phyloP scores from a whole-genome alignment of 1,140 invertebrate genomes.

The Drosophila kanapiae region DNA sequence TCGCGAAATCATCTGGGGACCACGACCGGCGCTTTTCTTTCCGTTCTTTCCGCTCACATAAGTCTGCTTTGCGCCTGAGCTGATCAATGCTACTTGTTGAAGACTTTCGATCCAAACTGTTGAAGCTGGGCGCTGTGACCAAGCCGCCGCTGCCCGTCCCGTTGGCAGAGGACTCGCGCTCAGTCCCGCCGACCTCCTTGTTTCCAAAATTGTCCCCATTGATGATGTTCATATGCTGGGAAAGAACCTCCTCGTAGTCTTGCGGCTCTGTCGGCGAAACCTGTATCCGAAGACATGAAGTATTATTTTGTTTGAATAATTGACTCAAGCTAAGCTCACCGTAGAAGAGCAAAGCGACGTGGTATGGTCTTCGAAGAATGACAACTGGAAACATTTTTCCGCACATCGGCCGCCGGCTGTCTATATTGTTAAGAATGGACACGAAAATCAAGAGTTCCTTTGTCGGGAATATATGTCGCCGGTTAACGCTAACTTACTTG shows the following conservation, averaged over 20 bases:
- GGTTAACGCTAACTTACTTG: slow-evolving; percentile 86
- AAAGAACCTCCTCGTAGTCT: slow-evolving; percentile 97
- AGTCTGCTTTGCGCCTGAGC: slow-evolving; percentile 89
- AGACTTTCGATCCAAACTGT: slow-evolving; percentile 90
- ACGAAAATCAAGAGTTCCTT: slow-evolving; percentile 25
- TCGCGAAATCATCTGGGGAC: slow-evolving; percentile 93
- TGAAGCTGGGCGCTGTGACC: slow-evolving; percentile 85
- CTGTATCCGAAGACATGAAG: slow-evolving; percentile 60
- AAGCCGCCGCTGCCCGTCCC: slow-evolving; percentile 82
- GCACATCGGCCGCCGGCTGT: slow-evolving; percentile 92
- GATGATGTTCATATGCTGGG: slow-evolving; percentile 90
- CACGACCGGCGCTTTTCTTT: slow-evolving; percentile 90
- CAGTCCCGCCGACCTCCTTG: slow-evolving; percentile 70
- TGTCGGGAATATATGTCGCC: background rate
- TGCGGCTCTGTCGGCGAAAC: slow-evolving; percentile 93
- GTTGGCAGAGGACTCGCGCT: slow-evolving; percentile 84
- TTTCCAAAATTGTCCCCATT: slow-evolving; percentile 91
- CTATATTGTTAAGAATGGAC: slow-evolving; percentile 72
- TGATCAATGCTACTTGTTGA: slow-evolving; percentile 92
- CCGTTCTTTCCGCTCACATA: slow-evolving; percentile 92
- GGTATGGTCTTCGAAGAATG: slow-evolving; percentile 84
- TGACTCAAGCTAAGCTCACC: slow-evolving; percentile 80
- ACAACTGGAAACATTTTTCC: slow-evolving; percentile 89
- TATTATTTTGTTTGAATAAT: background rate
- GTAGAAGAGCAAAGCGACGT: slow-evolving; percentile 88